Percentiles rank a stretch among this genome's conserved stretches.
phyloP scores from a whole-genome alignment of 2,888 invertebrate genomes.

The Apotomis capreana region DNA sequence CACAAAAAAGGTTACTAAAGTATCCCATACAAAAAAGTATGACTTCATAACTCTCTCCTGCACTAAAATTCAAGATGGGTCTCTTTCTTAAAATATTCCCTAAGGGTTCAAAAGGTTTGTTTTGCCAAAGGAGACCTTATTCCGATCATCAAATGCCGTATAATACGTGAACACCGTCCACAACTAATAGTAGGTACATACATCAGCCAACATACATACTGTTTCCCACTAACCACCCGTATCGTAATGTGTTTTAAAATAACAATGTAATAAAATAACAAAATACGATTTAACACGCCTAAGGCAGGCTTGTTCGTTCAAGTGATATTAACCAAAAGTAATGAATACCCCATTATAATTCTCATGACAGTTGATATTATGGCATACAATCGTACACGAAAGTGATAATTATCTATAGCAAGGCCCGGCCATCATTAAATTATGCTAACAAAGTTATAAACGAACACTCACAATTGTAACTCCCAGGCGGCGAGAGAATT shows the following conservation, averaged over 20 bases:
- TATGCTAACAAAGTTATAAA: constrained; percentile 72
- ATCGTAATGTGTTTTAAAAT: not conserved
- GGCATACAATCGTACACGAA: constrained; percentile 20
- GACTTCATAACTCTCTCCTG: no score
- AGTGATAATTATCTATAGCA: constrained; percentile 56
- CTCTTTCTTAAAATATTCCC: no score
- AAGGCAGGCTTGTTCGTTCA: not conserved
- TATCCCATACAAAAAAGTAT: no score
- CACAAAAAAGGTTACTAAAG: no score
- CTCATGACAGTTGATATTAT: constrained; percentile 24
- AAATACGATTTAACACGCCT: not conserved
- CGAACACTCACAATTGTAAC: constrained; percentile 62
- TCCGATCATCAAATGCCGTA: no score
- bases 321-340: constrained; percentile 1
- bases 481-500: constrained; percentile 53
- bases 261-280: not conserved
- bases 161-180: no score
- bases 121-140: no score
- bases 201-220: no score
- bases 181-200: no score
- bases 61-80: no score
- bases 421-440: constrained; percentile 61
- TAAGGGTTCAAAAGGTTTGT: no score
- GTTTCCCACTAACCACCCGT: not conserved
- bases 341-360: constrained; percentile 19